Evolutionary conservation across 2,797 vertebrate genomes (phyloP), one percentile per base, ranked within the genome.

Genomic region (Oceanodroma leucorhoa): DNA sequence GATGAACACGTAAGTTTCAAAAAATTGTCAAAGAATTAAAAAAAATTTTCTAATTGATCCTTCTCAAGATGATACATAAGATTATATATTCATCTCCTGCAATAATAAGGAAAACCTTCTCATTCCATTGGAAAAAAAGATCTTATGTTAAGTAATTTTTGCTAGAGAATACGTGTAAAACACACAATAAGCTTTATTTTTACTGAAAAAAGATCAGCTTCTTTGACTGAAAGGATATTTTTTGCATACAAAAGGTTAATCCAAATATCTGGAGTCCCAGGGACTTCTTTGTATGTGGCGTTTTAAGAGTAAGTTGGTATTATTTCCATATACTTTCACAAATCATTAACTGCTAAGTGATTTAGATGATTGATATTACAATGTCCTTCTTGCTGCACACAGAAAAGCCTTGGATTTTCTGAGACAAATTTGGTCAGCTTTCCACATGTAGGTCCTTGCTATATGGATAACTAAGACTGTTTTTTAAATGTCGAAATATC

Each of bases 381-480:
- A 80, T 3, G 19, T 24, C 3, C 13, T 72, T 38, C n/a, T 46
- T 43, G 27, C 13, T 12, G 2, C 1, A 8, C 8, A 29, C 1
- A 14, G 22, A 79, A 84, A 85, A 90, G 40, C 16, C 29, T 57
- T 62, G 41, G 8, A 50, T 58, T 70, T 19, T 61, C 72, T 2
- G 2, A 80, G 48, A 71, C 6, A 34, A 43, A 73, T 75, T 3
- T 66, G 23, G 55, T 58, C 61, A 80, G 11, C 17, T 85, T 76
- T 43, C n/a, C 32, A 77, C 7, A 10, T 14, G 7, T 10, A 72
- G 29, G 19, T 82, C 45, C 10, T 29, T 43, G 38, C 30, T 67
- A 51, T 27, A 67, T 2, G 3, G 43, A 43, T 29, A 83, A 11
- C 40, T 29, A 65, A 78, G 34, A 32, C 36, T 57, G n/a, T 72